A percentile compares a stretch with the other conserved stretches of the same genome.
Conservation (phyloP, 2,888 invertebrate genomes). For the Unio delphinus region DNA sequence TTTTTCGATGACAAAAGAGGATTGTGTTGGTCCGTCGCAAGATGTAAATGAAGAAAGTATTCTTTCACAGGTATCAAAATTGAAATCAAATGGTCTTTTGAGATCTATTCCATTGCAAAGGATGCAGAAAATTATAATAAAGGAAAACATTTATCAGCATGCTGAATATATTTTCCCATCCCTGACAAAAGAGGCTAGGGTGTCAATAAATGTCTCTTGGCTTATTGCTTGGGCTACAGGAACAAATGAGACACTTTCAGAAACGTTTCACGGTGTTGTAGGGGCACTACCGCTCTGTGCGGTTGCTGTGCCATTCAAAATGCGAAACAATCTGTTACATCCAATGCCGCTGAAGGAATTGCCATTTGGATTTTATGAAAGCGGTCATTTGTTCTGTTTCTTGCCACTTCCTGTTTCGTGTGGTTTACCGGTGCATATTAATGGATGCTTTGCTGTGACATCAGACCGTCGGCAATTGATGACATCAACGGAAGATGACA, state of each 20-base stretch:
- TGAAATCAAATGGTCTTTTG: too few species aligned
- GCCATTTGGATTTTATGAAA: constrained; percentile 32
- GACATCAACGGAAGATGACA: constrained; percentile 55
- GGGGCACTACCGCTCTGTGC: constrained; percentile 31
- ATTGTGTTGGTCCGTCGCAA: neutral
- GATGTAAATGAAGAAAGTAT: too few species aligned
- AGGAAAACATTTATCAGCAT: too few species aligned
- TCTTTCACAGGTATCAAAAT: too few species aligned
- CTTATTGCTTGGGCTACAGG: constrained; percentile 33
- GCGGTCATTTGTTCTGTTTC: constrained; percentile 45
- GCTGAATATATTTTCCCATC: too few species aligned
- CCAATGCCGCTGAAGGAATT: constrained; percentile 1
- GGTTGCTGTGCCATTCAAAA: constrained; percentile 15
- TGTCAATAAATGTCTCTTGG: constrained; percentile 12
- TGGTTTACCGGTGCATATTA: constrained; percentile 57
- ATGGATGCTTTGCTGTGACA: constrained; percentile 33
- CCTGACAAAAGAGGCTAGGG: too few species aligned
- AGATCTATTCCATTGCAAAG: too few species aligned
- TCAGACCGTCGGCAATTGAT: constrained; percentile 52
- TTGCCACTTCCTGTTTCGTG: constrained; percentile 60
- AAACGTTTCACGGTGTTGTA: constrained; percentile 7
- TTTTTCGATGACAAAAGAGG: neutral
- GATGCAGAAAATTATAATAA: too few species aligned
- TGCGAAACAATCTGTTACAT: neutral
- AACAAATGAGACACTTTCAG: neutral